Evolutionary conservation across 2,888 invertebrate genomes (phyloP), one percentile per base, ranked within the genome.

Genomic region (Neria commutata): DNA sequence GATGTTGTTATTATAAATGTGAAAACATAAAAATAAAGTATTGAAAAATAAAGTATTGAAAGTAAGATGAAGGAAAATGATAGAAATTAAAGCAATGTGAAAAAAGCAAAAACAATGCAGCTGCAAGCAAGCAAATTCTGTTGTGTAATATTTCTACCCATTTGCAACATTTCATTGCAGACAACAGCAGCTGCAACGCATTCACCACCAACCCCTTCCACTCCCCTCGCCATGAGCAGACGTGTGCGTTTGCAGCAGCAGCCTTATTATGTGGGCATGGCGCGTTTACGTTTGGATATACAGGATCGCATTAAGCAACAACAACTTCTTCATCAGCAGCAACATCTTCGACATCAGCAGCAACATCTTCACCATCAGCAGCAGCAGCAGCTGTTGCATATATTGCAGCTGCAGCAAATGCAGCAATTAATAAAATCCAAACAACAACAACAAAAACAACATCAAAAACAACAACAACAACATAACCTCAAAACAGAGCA

Each of bases 181-280:
- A 58, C 60, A 37, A 26, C 17, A 37, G 48, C 48, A 29, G 48
- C 25, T 48, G 64, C 70, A 61, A 56, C 68, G 54, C 68, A 72
- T 65, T n/a, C n/a, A n/a, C n/a, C n/a, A n/a, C n/a, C n/a, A n/a
- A n/a, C n/a, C n/a, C 72, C 67, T 19, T 72, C 67, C 51, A 64
- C 65, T 25, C 59, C 67, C 1, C 34, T 73, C 53, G 67, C 61
- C 46, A n/a, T n/a, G n/a, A 37, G 67, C 63, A 64, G 70, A 46
- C 71, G 70, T 63, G 60, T 71, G 67, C 72, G 69, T 58, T 62
- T 67, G 62, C 67, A 42, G n/a, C 37, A 49, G 19, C 52, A 40
- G 1, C 59, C 45, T n/a, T 47, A 49, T 3, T 24, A 47, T 46
- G 37, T n/a, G 19, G 46, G 33, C 50, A 53, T 42, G 42, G 42